A percentile compares a stretch with the other conserved stretches of the same genome.
Evolutionary conservation across 2,113 vertebrate species (phyloP).

Genomic region (Clarias magur): DNA sequence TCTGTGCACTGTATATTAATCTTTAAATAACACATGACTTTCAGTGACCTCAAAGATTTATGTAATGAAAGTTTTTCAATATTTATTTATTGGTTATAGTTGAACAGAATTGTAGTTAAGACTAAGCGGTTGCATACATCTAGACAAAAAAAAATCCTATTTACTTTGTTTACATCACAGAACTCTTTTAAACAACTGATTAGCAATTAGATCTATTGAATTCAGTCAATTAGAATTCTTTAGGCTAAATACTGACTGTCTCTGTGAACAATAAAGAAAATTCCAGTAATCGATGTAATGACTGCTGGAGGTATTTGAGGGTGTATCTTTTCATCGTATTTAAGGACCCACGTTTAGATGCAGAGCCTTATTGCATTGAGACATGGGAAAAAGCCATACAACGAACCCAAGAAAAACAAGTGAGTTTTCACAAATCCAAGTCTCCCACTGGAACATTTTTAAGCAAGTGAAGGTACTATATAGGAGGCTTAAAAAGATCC

Average conservation of each 20-base stretch:
- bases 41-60: background rate
- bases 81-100: too few species aligned
- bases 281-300: too few species aligned
- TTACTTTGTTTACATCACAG: too few species aligned
- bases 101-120: too few species aligned
- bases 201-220: too few species aligned
- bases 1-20: background rate
- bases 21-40: background rate
- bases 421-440: background rate
- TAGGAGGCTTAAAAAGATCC: background rate
- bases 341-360: background rate
- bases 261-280: too few species aligned
- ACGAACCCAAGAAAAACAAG: background rate
- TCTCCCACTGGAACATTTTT: background rate
- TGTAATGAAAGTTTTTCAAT: background rate
- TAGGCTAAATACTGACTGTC: too few species aligned
- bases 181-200: too few species aligned
- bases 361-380: background rate
- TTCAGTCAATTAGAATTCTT: too few species aligned
- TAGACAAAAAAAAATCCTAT: too few species aligned
- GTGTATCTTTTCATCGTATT: too few species aligned
- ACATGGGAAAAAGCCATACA: background rate
- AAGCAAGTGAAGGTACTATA: background rate
- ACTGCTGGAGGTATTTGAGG: background rate
- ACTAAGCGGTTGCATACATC: too few species aligned